Base-by-base conservation (phyloP, 2,113 vertebrate species). In the Corydoras maculifer region DNA sequence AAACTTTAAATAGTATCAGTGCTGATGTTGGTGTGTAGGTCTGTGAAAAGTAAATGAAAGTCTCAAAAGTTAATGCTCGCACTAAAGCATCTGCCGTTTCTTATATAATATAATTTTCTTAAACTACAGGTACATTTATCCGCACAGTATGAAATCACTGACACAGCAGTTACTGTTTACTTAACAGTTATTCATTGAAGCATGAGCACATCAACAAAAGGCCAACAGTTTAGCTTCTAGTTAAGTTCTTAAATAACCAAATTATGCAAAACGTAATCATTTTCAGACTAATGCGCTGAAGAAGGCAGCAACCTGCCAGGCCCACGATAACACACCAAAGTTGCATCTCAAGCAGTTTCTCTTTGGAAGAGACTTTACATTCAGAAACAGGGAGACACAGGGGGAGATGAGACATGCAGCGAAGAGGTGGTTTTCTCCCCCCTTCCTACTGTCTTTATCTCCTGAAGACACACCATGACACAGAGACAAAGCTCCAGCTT, bases 321-420 rank as follows among this genome's bases (percentile, higher is more conserved):
- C 68, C 68, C 64, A 67, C 59, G 82, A 83, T 82, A 80, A 80
- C 77, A 71, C 58, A 75, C 69, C 73, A 63, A 75, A 77, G 77
- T 79, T 82, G 65, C 62, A 65, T 70, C 65, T 72, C 72, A 29
- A 66, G 68, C 75, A 78, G 51, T 78, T 77, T 78, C 69, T 60
- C 67, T 68, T 79, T 75, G 69, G 70, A 81, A 62, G 73, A 68
- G 50, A 58, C 58, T 66, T 83, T 81, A 82, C 78, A 82, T 79
- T 75, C 70, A 75, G 75, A 70, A 65, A 72, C 65, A 58, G 71
- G 68, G 54, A 65, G 70, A 73, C 65, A 68, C 15, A 49, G 57
- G 71, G 65, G 67, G 73, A 70, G 72, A 77, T 77, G 78, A 79
- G 69, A 77, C 69, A 53, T 62, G 63, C 25, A 32, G 57, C 14